phyloP scores from a whole-genome alignment of 2,113 vertebrate genomes.

The Marmota flaviventris region DNA sequence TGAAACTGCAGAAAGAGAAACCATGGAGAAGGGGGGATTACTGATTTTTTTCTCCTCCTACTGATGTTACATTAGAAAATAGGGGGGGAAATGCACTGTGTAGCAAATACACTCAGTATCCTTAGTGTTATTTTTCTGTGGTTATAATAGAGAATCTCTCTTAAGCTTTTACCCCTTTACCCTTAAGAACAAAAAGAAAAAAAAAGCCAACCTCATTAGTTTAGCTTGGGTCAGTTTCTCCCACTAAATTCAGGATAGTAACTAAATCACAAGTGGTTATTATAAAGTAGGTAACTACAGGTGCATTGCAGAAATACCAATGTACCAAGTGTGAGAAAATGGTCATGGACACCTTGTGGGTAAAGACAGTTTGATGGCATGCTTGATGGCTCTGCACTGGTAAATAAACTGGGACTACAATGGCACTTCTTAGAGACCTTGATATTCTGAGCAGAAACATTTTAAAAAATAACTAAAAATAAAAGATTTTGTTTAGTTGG shows the following conservation, averaged over 20 bases:
- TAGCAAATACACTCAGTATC: not conserved
- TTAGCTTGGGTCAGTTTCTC: not conserved
- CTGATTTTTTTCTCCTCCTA: not conserved
- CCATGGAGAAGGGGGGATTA: not conserved
- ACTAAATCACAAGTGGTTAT: not conserved
- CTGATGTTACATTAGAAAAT: not conserved
- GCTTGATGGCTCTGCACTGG: not conserved
- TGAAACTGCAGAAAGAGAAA: not conserved
- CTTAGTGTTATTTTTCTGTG: not conserved
- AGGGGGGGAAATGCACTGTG: not conserved
- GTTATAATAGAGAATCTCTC: not conserved
- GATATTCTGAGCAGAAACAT: not conserved
- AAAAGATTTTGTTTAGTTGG: not conserved
- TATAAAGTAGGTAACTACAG: not conserved
- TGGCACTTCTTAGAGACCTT: not conserved
- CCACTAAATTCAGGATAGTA: not conserved
- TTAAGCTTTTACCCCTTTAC: not conserved
- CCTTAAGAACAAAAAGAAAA: not conserved
- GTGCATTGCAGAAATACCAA: not conserved
- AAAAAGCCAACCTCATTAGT: not conserved
- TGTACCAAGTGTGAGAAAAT: not conserved
- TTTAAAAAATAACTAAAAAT: conserved; percentile 15
- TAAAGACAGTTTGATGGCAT: not conserved
- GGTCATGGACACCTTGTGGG: not conserved
- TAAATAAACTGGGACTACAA: not conserved